Percentiles rank a stretch among this genome's conserved stretches.
These are phyloP conservation scores for Penaeus vannamei DNA, from an alignment of 1,140 invertebrate genomes.

Conservation along the genomic window DNA sequence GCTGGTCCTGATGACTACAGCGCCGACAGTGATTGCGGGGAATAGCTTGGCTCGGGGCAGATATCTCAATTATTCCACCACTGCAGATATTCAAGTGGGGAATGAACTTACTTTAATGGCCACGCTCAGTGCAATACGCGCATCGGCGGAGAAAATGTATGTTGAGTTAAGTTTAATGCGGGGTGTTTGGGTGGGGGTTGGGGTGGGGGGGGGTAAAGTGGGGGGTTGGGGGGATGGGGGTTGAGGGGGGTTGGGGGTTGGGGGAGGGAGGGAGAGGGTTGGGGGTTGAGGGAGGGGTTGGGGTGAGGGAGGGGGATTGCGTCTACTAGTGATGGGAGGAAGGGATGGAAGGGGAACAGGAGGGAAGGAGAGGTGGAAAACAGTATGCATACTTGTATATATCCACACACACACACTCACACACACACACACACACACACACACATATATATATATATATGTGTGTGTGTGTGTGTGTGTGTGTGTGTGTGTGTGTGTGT, in stretches of 20 bases:
- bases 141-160: slow-evolving; percentile 9
- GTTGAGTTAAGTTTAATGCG: slow-evolving; percentile 15
- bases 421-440: too few relatives aligned
- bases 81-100: slow-evolving; percentile 35
- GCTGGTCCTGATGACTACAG: slow-evolving; percentile 4
- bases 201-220: not conserved
- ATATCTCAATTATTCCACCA: slow-evolving; percentile 41
- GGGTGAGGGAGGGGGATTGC: not conserved
- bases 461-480: too few relatives aligned
- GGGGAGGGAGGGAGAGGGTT: not conserved
- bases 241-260: not conserved
- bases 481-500: too few relatives aligned
- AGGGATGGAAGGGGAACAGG: not conserved
- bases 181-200: not conserved
- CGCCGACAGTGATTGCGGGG: slow-evolving; percentile 31
- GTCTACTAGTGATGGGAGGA: not conserved
- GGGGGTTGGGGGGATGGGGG: not conserved
- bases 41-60: slow-evolving; percentile 18
- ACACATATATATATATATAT: too few relatives aligned
- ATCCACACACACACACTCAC: too few relatives aligned
- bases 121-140: slow-evolving; percentile 8
- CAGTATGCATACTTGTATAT: too few relatives aligned
- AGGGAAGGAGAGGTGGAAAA: too few relatives aligned
- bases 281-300: not conserved
- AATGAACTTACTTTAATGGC: slow-evolving; percentile 38